phyloP scores from a whole-genome alignment of 2,113 vertebrate species.

The Ia io region DNA sequence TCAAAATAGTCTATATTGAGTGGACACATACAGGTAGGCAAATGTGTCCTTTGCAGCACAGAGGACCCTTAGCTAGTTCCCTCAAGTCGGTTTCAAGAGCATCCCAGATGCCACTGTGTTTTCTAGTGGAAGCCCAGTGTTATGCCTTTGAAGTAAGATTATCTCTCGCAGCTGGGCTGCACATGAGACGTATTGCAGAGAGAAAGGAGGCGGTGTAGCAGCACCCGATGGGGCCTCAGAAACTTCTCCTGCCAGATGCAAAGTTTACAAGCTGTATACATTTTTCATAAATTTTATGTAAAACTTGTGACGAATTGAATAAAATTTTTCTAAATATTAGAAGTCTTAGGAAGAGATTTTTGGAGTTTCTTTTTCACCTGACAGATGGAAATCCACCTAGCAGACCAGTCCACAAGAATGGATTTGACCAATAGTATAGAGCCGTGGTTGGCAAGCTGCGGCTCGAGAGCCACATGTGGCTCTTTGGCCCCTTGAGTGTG shows the following conservation, averaged over 20 bases:
- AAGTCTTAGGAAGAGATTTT: not conserved
- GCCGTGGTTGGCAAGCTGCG: too few relatives aligned
- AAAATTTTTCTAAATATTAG: not conserved
- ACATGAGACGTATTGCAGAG: accelerated
- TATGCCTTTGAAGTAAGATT: not conserved
- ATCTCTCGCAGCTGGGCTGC: not conserved
- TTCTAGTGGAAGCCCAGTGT: not conserved
- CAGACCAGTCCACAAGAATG: not conserved
- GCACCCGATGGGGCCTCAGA: not conserved
- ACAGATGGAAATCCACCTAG: not conserved
- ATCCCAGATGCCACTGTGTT: not conserved
- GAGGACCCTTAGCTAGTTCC: not conserved
- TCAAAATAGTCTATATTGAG: not conserved
- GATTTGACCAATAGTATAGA: not conserved
- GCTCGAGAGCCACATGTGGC: too few relatives aligned
- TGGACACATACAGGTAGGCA: not conserved
- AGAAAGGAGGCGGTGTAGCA: not conserved
- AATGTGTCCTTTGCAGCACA: not conserved
- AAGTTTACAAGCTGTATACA: not conserved
- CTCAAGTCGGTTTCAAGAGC: not conserved
- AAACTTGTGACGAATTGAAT: not conserved
- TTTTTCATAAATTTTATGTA: not conserved
- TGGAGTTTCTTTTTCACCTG: not conserved
- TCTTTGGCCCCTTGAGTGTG: too few relatives aligned
- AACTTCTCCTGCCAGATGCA: not conserved